phyloP scores from a whole-genome alignment of 2,888 invertebrate species.

The Andrena chrysosceles region DNA sequence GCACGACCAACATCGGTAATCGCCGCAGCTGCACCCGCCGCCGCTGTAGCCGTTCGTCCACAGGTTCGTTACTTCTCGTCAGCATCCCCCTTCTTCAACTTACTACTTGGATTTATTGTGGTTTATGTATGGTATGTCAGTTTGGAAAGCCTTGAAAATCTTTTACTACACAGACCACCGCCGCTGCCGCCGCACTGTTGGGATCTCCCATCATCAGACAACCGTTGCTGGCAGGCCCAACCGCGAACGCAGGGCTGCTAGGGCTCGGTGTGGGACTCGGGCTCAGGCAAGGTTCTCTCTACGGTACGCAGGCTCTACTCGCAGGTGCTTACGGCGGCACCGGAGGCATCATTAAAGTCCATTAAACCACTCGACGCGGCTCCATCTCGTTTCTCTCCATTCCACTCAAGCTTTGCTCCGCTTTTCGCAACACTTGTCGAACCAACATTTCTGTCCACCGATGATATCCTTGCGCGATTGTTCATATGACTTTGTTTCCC shows the following conservation, averaged over 20 bases:
- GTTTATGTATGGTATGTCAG: too few species aligned
- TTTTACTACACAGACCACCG: slow-evolving; percentile 32
- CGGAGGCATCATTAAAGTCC: slow-evolving; percentile 68
- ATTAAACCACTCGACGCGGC: slow-evolving; percentile 44
- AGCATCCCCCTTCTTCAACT: not conserved
- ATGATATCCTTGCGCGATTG: not conserved
- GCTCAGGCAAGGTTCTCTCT: slow-evolving; percentile 69
- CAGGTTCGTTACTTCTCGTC: slow-evolving; percentile 49
- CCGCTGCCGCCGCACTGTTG: slow-evolving; percentile 49
- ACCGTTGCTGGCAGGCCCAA: slow-evolving; percentile 56
- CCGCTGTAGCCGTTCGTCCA: slow-evolving; percentile 62
- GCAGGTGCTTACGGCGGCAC: slow-evolving; percentile 69
- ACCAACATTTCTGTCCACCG: not conserved
- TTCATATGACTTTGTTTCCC: too few species aligned
- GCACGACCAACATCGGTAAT: slow-evolving; percentile 49
- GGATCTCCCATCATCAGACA: slow-evolving; percentile 65
- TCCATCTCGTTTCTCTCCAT: not conserved
- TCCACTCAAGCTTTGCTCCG: slow-evolving; percentile 10
- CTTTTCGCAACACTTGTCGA: not conserved
- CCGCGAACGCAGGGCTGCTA: slow-evolving; percentile 51
- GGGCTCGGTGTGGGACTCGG: slow-evolving; percentile 71
- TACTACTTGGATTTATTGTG: too few species aligned
- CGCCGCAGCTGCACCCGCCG: slow-evolving; percentile 44
- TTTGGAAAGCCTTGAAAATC: not conserved
- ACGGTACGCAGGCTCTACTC: slow-evolving; percentile 67